Conservation (phyloP, 2,113 vertebrate genomes). For the Hyaena hyaena region DNA sequence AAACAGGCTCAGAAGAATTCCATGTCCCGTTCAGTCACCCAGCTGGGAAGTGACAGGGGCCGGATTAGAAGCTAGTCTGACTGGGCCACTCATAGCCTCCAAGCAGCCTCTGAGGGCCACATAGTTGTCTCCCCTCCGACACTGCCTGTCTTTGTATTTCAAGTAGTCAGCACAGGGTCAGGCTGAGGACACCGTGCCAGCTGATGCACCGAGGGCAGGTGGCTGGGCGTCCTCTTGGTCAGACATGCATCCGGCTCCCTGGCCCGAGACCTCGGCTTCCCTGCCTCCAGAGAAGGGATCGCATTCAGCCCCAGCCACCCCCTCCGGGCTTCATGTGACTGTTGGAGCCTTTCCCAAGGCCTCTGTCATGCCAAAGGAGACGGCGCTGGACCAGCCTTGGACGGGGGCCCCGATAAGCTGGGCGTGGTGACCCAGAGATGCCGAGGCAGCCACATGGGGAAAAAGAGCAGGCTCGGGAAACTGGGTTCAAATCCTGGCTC, state of each 20-base stretch:
- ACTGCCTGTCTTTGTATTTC: background rate
- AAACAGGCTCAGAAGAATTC: background rate
- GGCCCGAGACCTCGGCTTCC: constrained; percentile 62
- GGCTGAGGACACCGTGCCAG: constrained; percentile 31
- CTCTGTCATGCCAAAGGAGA: background rate
- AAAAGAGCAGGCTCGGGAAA: background rate
- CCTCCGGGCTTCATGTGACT: constrained; percentile 52
- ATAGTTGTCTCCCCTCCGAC: background rate
- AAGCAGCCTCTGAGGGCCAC: background rate
- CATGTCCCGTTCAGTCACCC: background rate
- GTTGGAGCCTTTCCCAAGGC: constrained; percentile 55
- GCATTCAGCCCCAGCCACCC: constrained; percentile 3
- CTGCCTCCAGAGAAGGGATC: constrained; percentile 49
- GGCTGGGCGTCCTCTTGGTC: constrained; percentile 56
- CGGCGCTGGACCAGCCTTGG: background rate
- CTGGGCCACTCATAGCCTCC: background rate
- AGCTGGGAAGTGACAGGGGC: background rate
- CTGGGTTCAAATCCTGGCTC: background rate
- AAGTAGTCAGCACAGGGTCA: background rate
- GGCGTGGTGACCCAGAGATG: background rate
- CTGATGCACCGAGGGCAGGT: constrained; percentile 51
- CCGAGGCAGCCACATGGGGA: background rate
- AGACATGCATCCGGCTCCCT: constrained; percentile 39
- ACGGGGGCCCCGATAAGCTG: background rate
- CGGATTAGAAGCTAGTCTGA: background rate